These are phyloP conservation scores for Zingel zingel DNA, from an alignment of 2,113 vertebrate genomes.

Conservation along the genomic window DNA sequence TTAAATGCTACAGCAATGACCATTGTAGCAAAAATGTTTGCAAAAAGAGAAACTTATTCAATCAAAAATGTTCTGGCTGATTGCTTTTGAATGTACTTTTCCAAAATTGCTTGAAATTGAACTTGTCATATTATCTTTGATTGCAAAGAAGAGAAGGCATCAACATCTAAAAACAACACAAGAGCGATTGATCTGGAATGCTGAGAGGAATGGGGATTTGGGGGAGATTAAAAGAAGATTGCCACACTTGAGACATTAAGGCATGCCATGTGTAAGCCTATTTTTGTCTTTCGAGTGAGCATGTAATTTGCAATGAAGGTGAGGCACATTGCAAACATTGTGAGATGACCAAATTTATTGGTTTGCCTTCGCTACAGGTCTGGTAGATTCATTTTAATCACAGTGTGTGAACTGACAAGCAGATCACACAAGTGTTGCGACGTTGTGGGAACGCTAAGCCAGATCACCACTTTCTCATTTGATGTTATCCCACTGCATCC, in stretches of 20 bases:
- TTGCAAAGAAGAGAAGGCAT: not conserved
- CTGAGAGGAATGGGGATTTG: not conserved
- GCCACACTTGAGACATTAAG: not conserved
- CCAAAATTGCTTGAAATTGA: slow-evolving; percentile 4
- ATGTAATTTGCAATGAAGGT: slow-evolving; percentile 11
- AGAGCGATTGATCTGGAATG: not conserved
- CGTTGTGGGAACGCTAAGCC: slow-evolving; percentile 26
- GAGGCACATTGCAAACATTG: slow-evolving; percentile 30
- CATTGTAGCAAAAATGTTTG: not conserved
- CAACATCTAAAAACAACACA: slow-evolving; percentile 8
- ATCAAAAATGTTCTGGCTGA: slow-evolving; percentile 4
- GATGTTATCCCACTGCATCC: slow-evolving; percentile 43
- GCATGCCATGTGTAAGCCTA: not conserved
- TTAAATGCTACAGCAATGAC: not conserved
- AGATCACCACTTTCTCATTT: slow-evolving; percentile 53
- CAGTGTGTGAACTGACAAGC: slow-evolving; percentile 30
- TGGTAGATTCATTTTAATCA: slow-evolving; percentile 49
- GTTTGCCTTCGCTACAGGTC: slow-evolving; percentile 23
- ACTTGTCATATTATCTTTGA: not conserved
- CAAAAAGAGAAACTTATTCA: not conserved
- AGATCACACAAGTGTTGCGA: slow-evolving; percentile 13
- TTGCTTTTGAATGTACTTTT: slow-evolving; percentile 2
- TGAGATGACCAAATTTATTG: slow-evolving; percentile 25
- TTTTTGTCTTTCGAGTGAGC: slow-evolving; percentile 5
- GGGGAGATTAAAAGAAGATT: not conserved